Conservation (phyloP, 1,140 invertebrate species). For the Eueides isabella region DNA sequence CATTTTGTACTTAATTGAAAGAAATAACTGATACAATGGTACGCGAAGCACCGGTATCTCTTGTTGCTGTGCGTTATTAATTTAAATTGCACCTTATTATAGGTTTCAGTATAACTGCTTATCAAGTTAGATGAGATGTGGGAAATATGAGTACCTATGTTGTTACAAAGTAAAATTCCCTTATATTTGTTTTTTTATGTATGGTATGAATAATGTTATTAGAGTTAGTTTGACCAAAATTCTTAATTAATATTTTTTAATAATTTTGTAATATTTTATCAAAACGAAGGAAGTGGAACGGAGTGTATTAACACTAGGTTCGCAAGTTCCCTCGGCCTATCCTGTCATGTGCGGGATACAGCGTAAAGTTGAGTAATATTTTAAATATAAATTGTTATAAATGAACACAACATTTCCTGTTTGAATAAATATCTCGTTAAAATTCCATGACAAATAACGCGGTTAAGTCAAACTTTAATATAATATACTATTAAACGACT, state of each 20-base stretch:
- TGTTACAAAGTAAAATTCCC: not conserved
- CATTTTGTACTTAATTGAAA: not conserved
- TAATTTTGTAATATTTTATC: no score
- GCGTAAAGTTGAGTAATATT: no score
- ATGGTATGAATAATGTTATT: no score
- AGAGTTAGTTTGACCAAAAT: no score
- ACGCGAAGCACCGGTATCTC: not conserved
- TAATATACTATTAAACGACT: not conserved
- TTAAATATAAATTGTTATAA: not conserved
- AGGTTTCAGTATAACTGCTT: not conserved
- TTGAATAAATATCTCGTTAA: not conserved
- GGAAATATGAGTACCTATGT: not conserved
- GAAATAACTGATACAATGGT: conserved; percentile 6
- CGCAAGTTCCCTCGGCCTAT: no score
- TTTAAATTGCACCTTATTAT: not conserved
- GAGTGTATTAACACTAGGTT: no score
- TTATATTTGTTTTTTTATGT: not conserved
- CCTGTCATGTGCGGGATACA: no score
- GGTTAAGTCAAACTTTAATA: not conserved
- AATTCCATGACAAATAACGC: not conserved
- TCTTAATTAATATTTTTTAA: no score
- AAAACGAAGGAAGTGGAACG: no score
- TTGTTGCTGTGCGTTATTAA: not conserved
- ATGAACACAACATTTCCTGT: not conserved
- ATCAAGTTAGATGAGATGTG: conserved; percentile 9